Evolutionary conservation across 1,140 invertebrate genomes (phyloP), one percentile per base, ranked within the genome.

Genomic region (Charaxes varanes): DNA sequence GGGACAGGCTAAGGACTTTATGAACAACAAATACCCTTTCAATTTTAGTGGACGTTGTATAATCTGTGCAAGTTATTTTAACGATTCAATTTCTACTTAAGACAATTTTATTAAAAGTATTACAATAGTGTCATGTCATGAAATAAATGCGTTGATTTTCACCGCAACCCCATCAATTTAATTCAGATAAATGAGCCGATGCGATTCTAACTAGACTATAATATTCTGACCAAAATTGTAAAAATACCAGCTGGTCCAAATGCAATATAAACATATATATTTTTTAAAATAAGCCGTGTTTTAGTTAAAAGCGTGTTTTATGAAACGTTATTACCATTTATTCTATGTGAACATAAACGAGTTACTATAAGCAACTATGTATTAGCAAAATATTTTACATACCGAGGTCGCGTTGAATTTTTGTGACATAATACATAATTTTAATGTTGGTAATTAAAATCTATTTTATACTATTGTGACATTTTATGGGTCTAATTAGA

Each of bases 1-100:
- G 70, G 71, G 66, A 67, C 53, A 78, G 73, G 77, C 73, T 81
- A 79, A 81, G 73, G 77, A 81, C 72, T 62, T 68, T 61, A 65
- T 65, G 61, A 77, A 79, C 74, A 74, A 77, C 70, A 74, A 67
- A 79, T 79, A 79, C 70, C 70, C 61, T 69, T 68, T 56, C 37
- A 42, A 37, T 52, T 60, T 50, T 61, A 53, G 42, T 67, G 63
- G 64, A 81, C 64, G 66, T 64, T 59, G 62, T 54, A 44, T 57
- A 50, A 53, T 28, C 49, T 45, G 71, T 73, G 72, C 73, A 61
- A 47, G 41, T 65, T 65, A 67, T 51, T 30, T 30, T 66, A 52
- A 51, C 56, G 54, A 61, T 63, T 50, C 56, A 51, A 52, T 56
- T 53, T 47, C 60, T 63, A 64, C 55, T 49, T 24, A 40, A 27